Conservation (phyloP, 2,888 invertebrate species). For the Nephrotoma guestfalica region DNA sequence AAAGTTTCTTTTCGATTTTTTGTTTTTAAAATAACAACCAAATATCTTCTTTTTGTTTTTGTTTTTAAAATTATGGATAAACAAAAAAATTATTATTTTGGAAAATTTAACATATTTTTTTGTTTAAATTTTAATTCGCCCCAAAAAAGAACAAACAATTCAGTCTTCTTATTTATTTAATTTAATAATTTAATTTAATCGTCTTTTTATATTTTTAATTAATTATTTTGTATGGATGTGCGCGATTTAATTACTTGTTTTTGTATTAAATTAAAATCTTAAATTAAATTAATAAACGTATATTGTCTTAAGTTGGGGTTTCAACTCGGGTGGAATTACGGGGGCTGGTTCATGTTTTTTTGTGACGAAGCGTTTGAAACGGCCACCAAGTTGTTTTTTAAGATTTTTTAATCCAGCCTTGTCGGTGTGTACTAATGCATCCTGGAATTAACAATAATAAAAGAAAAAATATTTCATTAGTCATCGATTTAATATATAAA, state of each 20-base stretch:
- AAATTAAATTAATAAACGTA: conserved; percentile 55
- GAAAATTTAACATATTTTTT: neutral
- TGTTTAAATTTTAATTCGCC: neutral
- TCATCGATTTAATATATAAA: neutral
- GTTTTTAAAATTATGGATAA: neutral
- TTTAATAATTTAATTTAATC: conserved; percentile 5
- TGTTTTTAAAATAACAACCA: neutral
- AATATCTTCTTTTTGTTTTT: conserved; percentile 5
- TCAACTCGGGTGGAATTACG: conserved; percentile 74
- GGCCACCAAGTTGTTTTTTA: conserved; percentile 72
- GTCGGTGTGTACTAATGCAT: conserved; percentile 59
- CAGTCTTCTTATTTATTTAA: neutral
- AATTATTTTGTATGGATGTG: conserved; percentile 2
- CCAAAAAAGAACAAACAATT: neutral
- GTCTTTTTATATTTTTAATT: conserved; percentile 5
- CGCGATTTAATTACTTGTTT: conserved; percentile 10
- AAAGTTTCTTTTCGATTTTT: neutral
- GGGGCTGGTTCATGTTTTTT: conserved; percentile 70
- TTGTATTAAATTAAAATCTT: neutral
- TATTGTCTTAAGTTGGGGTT: conserved; percentile 76
- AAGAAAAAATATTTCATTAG: conserved; percentile 8
- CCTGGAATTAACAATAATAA: conserved; percentile 43
- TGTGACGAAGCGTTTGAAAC: conserved; percentile 72
- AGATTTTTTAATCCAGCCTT: conserved; percentile 68
- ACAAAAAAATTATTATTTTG: neutral